A percentile compares a stretch with the other conserved stretches of the same genome.
Evolutionary conservation across 2,113 vertebrate species (phyloP).

Genomic region (Nanger granti): DNA sequence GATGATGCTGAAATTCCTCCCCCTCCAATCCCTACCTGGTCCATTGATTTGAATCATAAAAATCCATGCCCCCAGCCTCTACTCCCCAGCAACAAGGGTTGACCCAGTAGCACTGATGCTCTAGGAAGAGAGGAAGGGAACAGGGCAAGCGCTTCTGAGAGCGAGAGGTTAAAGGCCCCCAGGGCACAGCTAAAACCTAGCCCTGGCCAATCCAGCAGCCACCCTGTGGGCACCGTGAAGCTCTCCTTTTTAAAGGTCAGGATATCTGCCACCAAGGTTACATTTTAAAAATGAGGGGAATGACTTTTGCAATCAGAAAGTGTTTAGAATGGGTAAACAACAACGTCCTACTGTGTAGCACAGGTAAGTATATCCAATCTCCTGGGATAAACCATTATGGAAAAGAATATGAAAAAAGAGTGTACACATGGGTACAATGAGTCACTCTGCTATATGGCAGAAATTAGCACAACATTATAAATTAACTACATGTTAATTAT

Average conservation of each 20-base stretch:
- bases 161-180: not conserved
- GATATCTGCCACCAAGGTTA: not conserved
- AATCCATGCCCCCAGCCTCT: not conserved
- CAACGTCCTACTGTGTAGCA: not conserved
- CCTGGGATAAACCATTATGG: not conserved
- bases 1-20: not conserved
- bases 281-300: not conserved
- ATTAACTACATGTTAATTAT: not conserved
- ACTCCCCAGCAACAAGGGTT: not conserved
- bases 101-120: conserved; percentile 18
- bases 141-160: conserved; percentile 59
- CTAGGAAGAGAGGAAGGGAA: conserved; percentile 40
- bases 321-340: not conserved
- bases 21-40: conserved; percentile 29
- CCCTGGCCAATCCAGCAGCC: not conserved
- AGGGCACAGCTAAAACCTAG: not conserved
- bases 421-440: not conserved
- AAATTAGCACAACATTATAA: not conserved
- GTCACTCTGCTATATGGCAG: fast-evolving
- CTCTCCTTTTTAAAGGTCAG: not conserved
- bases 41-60: conserved; percentile 35
- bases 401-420: not conserved
- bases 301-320: not conserved
- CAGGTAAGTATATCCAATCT: not conserved
- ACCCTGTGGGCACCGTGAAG: fast-evolving